phyloP scores from a whole-genome alignment of 2,888 invertebrate species.

The Craniophora ligustri region DNA sequence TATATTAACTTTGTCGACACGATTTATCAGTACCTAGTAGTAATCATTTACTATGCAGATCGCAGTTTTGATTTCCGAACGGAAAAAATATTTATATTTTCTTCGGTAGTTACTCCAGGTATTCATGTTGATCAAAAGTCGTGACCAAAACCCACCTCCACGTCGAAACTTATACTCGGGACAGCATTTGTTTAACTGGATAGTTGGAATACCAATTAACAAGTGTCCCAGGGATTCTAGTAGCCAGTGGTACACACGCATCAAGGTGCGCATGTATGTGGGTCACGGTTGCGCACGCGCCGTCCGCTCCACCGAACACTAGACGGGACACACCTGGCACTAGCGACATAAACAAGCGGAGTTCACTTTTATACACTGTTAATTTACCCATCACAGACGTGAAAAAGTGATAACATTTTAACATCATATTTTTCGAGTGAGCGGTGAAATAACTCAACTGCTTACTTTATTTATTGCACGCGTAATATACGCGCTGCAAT shows the following conservation, averaged over 20 bases:
- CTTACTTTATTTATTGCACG: not conserved
- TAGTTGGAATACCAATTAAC: no score
- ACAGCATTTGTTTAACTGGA: no score
- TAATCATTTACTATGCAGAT: no score
- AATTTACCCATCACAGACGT: conserved; percentile 8
- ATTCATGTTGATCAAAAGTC: no score
- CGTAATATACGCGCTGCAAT: no score
- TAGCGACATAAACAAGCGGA: conserved; percentile 2
- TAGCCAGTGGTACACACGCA: conserved; percentile 5
- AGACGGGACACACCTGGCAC: conserved; percentile 36
- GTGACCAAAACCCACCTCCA: no score
- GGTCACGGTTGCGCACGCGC: conserved; percentile 40
- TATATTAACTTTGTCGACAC: no score
- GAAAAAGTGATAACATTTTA: not conserved
- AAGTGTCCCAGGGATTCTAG: conserved; percentile 5
- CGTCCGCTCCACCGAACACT: not conserved
- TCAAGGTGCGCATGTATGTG: conserved; percentile 17
- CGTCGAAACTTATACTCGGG: no score
- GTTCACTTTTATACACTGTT: not conserved
- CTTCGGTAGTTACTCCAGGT: no score
- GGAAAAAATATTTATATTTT: no score
- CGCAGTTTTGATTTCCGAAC: no score
- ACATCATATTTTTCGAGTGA: not conserved
- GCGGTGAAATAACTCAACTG: not conserved
- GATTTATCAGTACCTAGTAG: no score